Conservation (phyloP, 1,140 invertebrate species). For the Heliconius eleuchia region DNA sequence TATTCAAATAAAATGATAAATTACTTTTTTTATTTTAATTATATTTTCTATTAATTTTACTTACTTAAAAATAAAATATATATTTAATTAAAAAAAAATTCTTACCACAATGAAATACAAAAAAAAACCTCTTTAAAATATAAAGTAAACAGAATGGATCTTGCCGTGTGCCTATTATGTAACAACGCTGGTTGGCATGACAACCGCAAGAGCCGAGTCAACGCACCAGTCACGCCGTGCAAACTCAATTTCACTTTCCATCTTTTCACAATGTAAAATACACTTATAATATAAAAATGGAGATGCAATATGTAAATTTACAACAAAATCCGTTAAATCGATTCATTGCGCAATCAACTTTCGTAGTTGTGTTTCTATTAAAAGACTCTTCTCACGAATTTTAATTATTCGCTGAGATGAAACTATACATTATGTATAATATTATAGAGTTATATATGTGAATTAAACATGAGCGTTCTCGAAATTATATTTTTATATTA, state of each 20-base stretch:
- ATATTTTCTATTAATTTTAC: too few relatives aligned
- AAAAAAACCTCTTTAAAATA: background rate
- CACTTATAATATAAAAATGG: constrained; percentile 34
- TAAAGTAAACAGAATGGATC: constrained; percentile 20
- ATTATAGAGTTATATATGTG: background rate
- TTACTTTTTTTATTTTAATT: too few relatives aligned
- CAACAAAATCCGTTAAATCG: constrained; percentile 25
- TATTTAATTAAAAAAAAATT: background rate
- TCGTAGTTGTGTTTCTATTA: constrained; percentile 21
- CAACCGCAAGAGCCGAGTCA: constrained; percentile 51
- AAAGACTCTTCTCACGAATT: constrained; percentile 14
- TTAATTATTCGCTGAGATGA: constrained; percentile 14
- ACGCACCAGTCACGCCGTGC: constrained; percentile 46
- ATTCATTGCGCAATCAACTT: constrained; percentile 40
- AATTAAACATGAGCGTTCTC: constrained; percentile 9
- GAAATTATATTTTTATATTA: constrained; percentile 4
- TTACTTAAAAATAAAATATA: background rate
- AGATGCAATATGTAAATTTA: constrained; percentile 34
- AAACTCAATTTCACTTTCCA: constrained; percentile 53
- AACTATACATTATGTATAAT: background rate
- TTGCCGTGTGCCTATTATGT: constrained; percentile 4
- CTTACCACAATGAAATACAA: background rate
- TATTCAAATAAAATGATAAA: too few relatives aligned
- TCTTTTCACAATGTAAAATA: constrained; percentile 32
- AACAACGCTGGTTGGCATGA: constrained; percentile 39